Conservation (phyloP, 2,888 invertebrate genomes). For the Zygaena filipendulae region DNA sequence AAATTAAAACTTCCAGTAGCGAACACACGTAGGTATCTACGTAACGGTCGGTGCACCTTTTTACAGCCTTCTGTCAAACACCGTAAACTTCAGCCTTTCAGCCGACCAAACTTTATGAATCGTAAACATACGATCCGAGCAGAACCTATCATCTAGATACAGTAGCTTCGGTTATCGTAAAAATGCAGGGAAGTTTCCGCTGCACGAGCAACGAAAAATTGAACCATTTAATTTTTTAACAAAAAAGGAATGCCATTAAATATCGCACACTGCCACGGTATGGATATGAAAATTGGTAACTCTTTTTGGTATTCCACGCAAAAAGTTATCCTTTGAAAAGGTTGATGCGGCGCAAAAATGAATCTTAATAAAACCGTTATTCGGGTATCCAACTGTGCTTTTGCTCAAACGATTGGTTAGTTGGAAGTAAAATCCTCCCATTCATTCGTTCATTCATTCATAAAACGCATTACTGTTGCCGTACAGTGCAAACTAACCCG, state of each 20-base stretch:
- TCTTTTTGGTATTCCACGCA: too few species aligned
- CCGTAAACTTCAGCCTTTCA: constrained; percentile 28
- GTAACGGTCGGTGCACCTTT: constrained; percentile 15
- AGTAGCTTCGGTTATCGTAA: constrained; percentile 24
- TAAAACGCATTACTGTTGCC: constrained; percentile 52
- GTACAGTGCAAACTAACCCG: constrained; percentile 31
- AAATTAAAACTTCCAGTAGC: neutral
- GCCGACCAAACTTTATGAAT: constrained; percentile 37
- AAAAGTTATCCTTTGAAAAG: too few species aligned
- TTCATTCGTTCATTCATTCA: constrained; percentile 56
- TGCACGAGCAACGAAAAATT: constrained; percentile 16
- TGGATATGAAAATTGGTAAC: too few species aligned
- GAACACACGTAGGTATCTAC: constrained; percentile 2
- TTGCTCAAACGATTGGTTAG: constrained; percentile 44
- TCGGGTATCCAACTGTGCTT: too few species aligned
- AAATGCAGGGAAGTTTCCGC: constrained; percentile 26
- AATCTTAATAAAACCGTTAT: too few species aligned
- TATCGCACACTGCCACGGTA: too few species aligned
- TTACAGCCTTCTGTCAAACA: constrained; percentile 24
- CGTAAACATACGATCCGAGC: constrained; percentile 36
- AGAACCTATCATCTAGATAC: too few species aligned
- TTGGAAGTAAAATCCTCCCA: constrained; percentile 51
- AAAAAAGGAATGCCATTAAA: too few species aligned
- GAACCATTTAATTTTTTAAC: too few species aligned
- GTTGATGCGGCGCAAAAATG: too few species aligned